phyloP scores from a whole-genome alignment of 2,113 vertebrate genomes.

The Neodontobutis hainanensis region DNA sequence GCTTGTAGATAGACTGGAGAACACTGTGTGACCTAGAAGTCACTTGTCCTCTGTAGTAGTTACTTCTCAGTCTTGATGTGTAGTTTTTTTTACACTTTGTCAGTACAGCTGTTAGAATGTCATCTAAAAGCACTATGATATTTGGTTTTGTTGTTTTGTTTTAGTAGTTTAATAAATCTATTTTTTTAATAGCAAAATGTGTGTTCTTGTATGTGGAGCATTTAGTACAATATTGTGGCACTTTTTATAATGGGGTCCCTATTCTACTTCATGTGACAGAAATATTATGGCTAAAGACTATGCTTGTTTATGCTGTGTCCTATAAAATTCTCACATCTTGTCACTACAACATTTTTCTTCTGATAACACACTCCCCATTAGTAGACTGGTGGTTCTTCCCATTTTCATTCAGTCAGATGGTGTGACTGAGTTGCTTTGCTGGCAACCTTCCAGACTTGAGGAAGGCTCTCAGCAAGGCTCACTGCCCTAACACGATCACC shows the following conservation, averaged over 20 bases:
- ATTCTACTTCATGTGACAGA: background rate
- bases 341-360: background rate
- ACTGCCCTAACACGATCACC: conserved; percentile 44
- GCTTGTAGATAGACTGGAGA: conserved; percentile 51
- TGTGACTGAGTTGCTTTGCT: conserved; percentile 29
- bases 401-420: conserved; percentile 30
- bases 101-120: background rate
- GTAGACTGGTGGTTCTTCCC: conserved; percentile 38
- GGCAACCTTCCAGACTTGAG: conserved; percentile 11
- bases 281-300: background rate
- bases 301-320: too few species aligned
- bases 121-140: too few species aligned
- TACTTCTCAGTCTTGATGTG: background rate
- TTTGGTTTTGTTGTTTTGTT: too few species aligned
- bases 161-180: too few species aligned
- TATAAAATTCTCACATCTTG: too few species aligned
- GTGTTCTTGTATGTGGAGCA: too few species aligned
- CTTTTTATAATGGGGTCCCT: too few species aligned
- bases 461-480: conserved; percentile 24
- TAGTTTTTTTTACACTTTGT: background rate
- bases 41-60: conserved; percentile 10
- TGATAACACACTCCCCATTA: conserved; percentile 15
- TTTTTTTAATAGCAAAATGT: too few species aligned
- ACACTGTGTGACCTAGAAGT: conserved; percentile 2
- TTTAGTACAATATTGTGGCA: too few species aligned